Conservation (phyloP, 2,797 vertebrate species). For the Sparidentex hasta region DNA sequence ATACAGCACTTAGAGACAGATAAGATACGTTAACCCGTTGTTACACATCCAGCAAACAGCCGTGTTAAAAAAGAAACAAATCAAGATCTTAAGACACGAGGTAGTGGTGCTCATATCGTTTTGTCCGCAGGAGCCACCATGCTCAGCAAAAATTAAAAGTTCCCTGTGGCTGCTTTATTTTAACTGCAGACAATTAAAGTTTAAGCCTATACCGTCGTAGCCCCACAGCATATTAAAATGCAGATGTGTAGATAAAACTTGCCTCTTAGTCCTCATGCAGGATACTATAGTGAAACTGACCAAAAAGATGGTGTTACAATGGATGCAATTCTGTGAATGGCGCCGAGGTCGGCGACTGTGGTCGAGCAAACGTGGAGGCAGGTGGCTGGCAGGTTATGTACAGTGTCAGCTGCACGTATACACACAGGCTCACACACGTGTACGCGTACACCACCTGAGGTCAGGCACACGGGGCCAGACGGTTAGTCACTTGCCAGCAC, state of each 20-base stretch:
- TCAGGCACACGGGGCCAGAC: slow-evolving; percentile 53
- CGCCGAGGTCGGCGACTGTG: slow-evolving; percentile 31
- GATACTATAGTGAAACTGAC: background rate
- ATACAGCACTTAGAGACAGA: no score
- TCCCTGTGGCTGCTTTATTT: no score
- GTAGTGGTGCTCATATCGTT: no score
- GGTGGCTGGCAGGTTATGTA: slow-evolving; percentile 51
- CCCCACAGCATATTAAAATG: background rate
- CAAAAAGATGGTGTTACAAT: background rate
- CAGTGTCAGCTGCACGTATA: slow-evolving; percentile 22
- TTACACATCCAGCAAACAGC: no score
- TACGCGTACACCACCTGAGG: slow-evolving; percentile 44
- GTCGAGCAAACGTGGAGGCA: slow-evolving; percentile 39
- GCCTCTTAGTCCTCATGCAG: background rate
- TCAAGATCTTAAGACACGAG: no score
- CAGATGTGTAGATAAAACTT: background rate
- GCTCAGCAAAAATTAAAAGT: no score
- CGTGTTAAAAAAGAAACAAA: no score
- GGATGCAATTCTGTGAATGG: background rate
- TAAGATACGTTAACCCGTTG: no score
- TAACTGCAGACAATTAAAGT: background rate
- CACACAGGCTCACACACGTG: slow-evolving; percentile 29
- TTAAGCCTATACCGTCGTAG: background rate
- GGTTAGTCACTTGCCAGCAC: slow-evolving; percentile 83
- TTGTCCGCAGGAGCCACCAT: no score